A percentile compares a stretch with the other conserved stretches of the same genome.
Conservation (phyloP, 2,797 vertebrate genomes). For the Macropodus opercularis region DNA sequence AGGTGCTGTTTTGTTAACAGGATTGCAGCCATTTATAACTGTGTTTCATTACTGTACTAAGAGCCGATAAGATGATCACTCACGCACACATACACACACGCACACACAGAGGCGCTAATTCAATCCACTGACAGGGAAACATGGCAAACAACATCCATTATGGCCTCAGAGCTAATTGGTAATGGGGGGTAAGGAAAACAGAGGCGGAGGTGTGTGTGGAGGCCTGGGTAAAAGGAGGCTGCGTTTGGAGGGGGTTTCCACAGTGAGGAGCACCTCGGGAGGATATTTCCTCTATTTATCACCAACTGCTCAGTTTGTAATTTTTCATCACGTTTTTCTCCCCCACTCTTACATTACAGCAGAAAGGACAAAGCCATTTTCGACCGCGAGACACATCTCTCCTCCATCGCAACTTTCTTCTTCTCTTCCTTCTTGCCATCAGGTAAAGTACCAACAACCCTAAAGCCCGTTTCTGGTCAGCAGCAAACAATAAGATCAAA, state of each 20-base stretch:
- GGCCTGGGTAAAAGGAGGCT: constrained; percentile 32
- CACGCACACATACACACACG: constrained; percentile 58
- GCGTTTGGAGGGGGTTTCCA: constrained; percentile 41
- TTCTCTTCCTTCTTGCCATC: constrained; percentile 17
- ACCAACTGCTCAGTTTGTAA: constrained; percentile 43
- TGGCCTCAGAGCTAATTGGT: constrained; percentile 84
- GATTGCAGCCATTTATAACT: constrained; percentile 83
- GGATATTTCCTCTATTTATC: constrained; percentile 52
- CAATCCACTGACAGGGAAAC: constrained; percentile 84
- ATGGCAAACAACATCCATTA: constrained; percentile 85
- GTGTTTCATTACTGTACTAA: constrained; percentile 84
- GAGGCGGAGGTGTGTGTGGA: constrained; percentile 21
- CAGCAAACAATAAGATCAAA: constrained; percentile 69
- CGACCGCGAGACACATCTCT: constrained; percentile 14
- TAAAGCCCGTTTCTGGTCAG: constrained; percentile 45
- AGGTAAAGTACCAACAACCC: constrained; percentile 45
- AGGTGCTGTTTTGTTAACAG: constrained; percentile 84
- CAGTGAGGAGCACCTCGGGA: constrained; percentile 35
- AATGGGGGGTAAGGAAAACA: constrained; percentile 42
- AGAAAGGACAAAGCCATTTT: constrained; percentile 27
- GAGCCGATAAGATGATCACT: constrained; percentile 80
- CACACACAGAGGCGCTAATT: constrained; percentile 79
- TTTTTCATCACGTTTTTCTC: constrained; percentile 49
- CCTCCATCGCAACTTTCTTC: constrained; percentile 1
- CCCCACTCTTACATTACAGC: constrained; percentile 16